Evolutionary conservation across 2,113 vertebrate genomes (phyloP), one percentile per base, ranked within the genome.

Genomic region (Periophthalmus modestus): DNA sequence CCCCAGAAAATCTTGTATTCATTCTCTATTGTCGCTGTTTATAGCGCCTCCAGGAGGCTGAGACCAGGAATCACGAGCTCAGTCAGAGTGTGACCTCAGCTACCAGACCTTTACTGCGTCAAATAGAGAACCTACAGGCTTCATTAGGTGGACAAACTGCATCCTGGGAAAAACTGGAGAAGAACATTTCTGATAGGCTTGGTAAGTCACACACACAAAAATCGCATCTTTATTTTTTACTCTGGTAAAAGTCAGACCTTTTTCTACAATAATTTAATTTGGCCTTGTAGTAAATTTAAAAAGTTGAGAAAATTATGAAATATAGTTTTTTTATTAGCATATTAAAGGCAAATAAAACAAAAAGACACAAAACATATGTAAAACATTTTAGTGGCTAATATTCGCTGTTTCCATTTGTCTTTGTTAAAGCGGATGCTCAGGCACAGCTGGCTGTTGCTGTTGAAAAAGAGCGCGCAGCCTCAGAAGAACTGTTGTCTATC

Each of bases 81-180:
- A 98, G 96, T 86, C 97, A 99, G 84, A 97, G 93, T 23, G 94
- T 99, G 7, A 97, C 97, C 9, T 96, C 96, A 4, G 95, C 98
- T 28, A 98, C 97, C 0, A 94, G 97, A 63, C 98, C 98, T 0
- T 90, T 99, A 3, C 95, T 99, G 55, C 92, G 98, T 4, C 98
- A 99, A 89, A 99, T 99, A 46, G 98, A 99, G 86, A 99, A 98
- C 74, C 90, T 99, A 28, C 98, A 99, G 90, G 97, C 96, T 54
- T 95, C 95, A 0, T 78, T 98, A 50, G 97, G 94, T 2, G 95
- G 96, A 19, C 98, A 99, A 72, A 97, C 96, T 0, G 91, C 93
- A 39, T 95, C 98, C 0, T 99, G 98, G 98, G 98, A 99, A 86
- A 97, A 96, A 84, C 62, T 99, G 79, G 98, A 99, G 77, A 97